Base-by-base conservation (phyloP, 1,140 invertebrate genomes). In the Steinernema khuongi region DNA sequence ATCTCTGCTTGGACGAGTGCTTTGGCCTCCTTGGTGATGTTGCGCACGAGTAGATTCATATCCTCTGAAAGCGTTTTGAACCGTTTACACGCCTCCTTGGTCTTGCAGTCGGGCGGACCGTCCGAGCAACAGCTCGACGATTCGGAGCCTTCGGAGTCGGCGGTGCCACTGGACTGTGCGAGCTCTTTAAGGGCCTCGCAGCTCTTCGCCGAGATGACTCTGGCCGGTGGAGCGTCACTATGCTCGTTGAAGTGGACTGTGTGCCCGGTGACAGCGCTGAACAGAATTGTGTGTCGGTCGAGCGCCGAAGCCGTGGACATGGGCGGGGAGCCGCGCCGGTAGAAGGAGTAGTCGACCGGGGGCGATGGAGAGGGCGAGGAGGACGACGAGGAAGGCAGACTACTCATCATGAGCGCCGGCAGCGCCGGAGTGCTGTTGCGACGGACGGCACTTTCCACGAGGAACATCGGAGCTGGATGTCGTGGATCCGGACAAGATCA, bases 1-100 rank as follows among this genome's bases (percentile, higher is more conserved):
- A 60, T 60, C 26, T 60, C 50, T 7, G 50, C 50, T 26, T 60
- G 50, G 19, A 60, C 50, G 50, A 60, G 50, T 22, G 50, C 50
- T 22, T 60, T 60, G 7, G 50, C 50, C 50, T 60, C 50, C 50
- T 60, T 60, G 11, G 50, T 60, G 22, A 60, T 60, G 22, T 60
- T 60, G 11, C 50, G 11, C 50, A 60, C 50, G 11, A 60, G 22
- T 14, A 60, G 50, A 26, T 60, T 60, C 50, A 60, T 60, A 22
- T 60, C 50, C 50, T 60, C 50, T 60, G 50, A 60, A 60, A 60
- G 50, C 11, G 50, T 14, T 4, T 17, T 60, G 14, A 60, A 60
- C 26, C 19, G 7, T 7, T 60, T 22, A 60, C 50, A 60, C 4
- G 14, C 2, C 50, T 4, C 50, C 50, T 14, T 14, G 26, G 11